A percentile compares a stretch with the other conserved stretches of the same genome.
phyloP scores from a whole-genome alignment of 2,797 vertebrate species.

The Phoeniculus purpureus region DNA sequence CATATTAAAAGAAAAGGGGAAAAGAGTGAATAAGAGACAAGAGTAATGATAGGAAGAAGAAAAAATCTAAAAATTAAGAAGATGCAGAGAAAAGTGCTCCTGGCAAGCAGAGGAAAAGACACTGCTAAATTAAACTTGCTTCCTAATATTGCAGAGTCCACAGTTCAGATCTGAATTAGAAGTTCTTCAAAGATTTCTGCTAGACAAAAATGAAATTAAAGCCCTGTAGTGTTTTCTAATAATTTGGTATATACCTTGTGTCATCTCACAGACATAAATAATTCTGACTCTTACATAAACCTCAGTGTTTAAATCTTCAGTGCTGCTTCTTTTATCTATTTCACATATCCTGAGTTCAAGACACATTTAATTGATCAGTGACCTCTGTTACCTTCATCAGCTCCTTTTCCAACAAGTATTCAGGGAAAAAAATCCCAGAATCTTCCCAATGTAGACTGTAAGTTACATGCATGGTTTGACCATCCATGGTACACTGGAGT shows the following conservation, averaged over 20 bases:
- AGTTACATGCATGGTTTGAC: neutral
- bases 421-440: neutral
- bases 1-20: neutral
- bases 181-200: neutral
- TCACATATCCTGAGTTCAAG: neutral
- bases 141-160: neutral
- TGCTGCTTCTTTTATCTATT: neutral
- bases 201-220: conserved; percentile 30
- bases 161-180: neutral
- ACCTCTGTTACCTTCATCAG: neutral
- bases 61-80: neutral
- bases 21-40: neutral
- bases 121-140: neutral
- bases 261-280: neutral
- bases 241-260: neutral
- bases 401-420: neutral
- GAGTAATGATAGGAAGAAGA: neutral
- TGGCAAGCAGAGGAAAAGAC: neutral
- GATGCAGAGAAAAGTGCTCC: neutral
- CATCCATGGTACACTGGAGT: neutral
- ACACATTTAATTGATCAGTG: neutral
- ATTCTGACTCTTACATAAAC: neutral
- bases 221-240: neutral
- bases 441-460: neutral
- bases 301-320: neutral